Percentiles rank a stretch among this genome's conserved stretches.
Conservation (phyloP, 1,140 invertebrate genomes). For the Eueides isabella region DNA sequence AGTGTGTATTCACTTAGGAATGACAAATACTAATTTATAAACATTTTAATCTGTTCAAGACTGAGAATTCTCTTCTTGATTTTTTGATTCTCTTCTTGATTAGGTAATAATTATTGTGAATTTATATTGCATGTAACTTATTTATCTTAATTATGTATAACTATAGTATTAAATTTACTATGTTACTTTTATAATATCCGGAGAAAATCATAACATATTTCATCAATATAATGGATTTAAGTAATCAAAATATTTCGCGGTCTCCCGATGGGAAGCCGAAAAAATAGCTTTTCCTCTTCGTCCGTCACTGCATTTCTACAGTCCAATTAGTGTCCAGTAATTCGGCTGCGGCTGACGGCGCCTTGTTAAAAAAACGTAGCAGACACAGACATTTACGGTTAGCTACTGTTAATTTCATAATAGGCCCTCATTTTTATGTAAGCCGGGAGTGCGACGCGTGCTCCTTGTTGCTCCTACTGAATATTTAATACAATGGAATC, state of each 20-base stretch:
- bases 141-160: too few relatives aligned
- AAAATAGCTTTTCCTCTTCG: conserved; percentile 62
- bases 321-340: conserved; percentile 80
- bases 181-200: neutral
- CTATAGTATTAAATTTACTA: neutral
- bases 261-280: conserved; percentile 39
- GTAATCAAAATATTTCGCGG: conserved; percentile 45
- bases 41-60: too few relatives aligned
- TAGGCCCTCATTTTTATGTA: conserved; percentile 79
- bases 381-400: conserved; percentile 54
- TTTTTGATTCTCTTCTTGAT: too few relatives aligned
- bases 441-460: conserved; percentile 55
- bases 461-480: conserved; percentile 53
- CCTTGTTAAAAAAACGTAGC: conserved; percentile 67
- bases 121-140: too few relatives aligned
- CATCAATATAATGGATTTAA: conserved; percentile 38
- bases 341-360: conserved; percentile 71
- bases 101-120: too few relatives aligned
- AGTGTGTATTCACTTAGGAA: too few relatives aligned
- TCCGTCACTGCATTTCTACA: conserved; percentile 73
- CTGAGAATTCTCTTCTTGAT: too few relatives aligned
- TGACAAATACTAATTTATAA: too few relatives aligned
- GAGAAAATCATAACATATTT: neutral
- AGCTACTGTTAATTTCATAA: conserved; percentile 78
- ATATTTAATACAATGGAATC: conserved; percentile 72